Conservation (phyloP, 2,888 invertebrate genomes). For the Norana najaformis region DNA sequence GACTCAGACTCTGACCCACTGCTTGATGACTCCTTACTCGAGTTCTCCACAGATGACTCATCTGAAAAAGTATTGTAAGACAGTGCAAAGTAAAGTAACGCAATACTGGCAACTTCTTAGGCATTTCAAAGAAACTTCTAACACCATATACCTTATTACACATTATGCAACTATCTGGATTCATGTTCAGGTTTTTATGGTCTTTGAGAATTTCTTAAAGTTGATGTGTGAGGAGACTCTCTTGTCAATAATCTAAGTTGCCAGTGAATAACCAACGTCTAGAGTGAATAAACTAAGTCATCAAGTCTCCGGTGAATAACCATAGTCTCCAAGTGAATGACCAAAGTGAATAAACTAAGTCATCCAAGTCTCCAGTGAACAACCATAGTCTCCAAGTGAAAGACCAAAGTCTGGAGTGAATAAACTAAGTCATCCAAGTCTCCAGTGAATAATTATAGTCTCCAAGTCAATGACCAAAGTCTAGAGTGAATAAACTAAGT, state of each 20-base stretch:
- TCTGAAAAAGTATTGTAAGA: conserved; percentile 16
- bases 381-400: too few species aligned
- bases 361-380: too few species aligned
- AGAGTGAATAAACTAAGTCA: background rate
- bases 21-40: conserved; percentile 31
- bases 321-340: too few species aligned
- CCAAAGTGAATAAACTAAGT: background rate
- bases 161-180: background rate
- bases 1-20: conserved; percentile 31
- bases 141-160: too few species aligned
- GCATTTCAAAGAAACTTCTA: background rate
- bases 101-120: background rate
- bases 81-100: background rate
- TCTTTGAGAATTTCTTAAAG: background rate
- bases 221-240: background rate
- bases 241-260: background rate
- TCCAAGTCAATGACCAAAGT: too few species aligned
- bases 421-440: background rate
- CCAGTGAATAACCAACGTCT: background rate
- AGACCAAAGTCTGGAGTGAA: too few species aligned
- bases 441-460: background rate
- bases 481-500: too few species aligned
- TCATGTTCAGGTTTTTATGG: background rate
- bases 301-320: background rate
- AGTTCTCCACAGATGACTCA: conserved; percentile 27